A percentile compares a stretch with the other conserved stretches of the same genome.
Evolutionary conservation across 2,888 invertebrate genomes (phyloP).

Genomic region (Cristatella mucedo): DNA sequence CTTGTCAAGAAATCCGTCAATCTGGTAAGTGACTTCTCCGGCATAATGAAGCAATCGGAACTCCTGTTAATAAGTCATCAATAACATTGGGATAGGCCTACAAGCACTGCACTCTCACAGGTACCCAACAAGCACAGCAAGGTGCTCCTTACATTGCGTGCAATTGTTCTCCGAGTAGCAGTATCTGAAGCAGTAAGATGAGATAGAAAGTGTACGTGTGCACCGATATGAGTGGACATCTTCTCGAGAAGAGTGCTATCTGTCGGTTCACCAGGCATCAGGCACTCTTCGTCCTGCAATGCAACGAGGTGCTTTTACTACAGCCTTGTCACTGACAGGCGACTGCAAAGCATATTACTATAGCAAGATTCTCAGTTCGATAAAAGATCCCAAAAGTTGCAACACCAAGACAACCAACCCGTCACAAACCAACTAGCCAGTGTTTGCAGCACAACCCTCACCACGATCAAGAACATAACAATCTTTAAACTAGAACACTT

Average conservation of each 20-base stretch:
- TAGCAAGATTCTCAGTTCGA: not conserved
- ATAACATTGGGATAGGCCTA: slow-evolving; percentile 7
- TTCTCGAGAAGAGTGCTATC: slow-evolving; percentile 68
- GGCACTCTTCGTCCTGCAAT: slow-evolving; percentile 65
- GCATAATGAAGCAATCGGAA: slow-evolving; percentile 80
- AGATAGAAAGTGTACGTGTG: slow-evolving; percentile 66
- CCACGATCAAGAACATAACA: too few relatives aligned
- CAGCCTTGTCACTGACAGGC: too few relatives aligned
- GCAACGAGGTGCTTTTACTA: too few relatives aligned
- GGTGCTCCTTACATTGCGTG: slow-evolving; percentile 50
- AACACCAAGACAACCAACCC: not conserved
- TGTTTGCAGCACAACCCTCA: too few relatives aligned
- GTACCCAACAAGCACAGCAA: slow-evolving; percentile 6
- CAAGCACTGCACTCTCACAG: slow-evolving; percentile 12
- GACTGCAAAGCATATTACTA: not conserved
- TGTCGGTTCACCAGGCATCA: slow-evolving; percentile 69
- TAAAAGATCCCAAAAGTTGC: not conserved
- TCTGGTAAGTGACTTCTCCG: slow-evolving; percentile 76
- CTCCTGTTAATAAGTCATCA: slow-evolving; percentile 47
- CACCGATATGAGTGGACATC: slow-evolving; percentile 53
- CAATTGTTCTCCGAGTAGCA: slow-evolving; percentile 62
- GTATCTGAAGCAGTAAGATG: slow-evolving; percentile 56
- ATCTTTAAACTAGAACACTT: too few relatives aligned
- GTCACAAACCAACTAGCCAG: not conserved
- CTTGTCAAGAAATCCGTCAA: slow-evolving; percentile 70